Percentiles rank a stretch among this genome's conserved stretches.
Conservation (phyloP, 2,888 invertebrate species). For the Habrosyne pyritoides region DNA sequence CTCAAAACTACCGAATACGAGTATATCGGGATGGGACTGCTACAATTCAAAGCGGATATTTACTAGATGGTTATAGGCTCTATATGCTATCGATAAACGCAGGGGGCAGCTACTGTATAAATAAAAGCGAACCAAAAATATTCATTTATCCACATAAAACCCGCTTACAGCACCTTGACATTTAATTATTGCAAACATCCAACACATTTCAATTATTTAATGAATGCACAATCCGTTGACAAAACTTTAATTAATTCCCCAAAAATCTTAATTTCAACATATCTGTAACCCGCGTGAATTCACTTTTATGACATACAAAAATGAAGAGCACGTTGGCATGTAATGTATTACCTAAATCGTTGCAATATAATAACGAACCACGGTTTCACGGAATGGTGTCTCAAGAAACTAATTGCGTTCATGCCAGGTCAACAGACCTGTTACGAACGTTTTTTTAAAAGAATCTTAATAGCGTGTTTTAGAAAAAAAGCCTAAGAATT, state of each 20-base stretch:
- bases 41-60: too few relatives aligned
- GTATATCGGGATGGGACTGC: too few relatives aligned
- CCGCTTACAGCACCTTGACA: not conserved
- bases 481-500: not conserved
- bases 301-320: not conserved
- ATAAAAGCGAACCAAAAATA: too few relatives aligned
- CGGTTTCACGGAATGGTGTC: slow-evolving; percentile 18
- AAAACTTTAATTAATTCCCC: not conserved
- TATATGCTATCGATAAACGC: too few relatives aligned
- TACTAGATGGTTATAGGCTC: too few relatives aligned
- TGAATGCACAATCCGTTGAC: not conserved
- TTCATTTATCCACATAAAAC: too few relatives aligned
- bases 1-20: too few relatives aligned
- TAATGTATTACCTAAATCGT: not conserved
- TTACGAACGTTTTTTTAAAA: slow-evolving; percentile 27
- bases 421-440: slow-evolving; percentile 42
- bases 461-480: not conserved
- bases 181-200: not conserved
- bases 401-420: slow-evolving; percentile 40
- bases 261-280: not conserved
- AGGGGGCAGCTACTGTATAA: too few relatives aligned
- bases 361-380: slow-evolving; percentile 5
- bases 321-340: not conserved
- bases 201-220: not conserved
- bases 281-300: not conserved